Conservation (phyloP, 1,140 invertebrate species). For the Nomia melanderi region DNA sequence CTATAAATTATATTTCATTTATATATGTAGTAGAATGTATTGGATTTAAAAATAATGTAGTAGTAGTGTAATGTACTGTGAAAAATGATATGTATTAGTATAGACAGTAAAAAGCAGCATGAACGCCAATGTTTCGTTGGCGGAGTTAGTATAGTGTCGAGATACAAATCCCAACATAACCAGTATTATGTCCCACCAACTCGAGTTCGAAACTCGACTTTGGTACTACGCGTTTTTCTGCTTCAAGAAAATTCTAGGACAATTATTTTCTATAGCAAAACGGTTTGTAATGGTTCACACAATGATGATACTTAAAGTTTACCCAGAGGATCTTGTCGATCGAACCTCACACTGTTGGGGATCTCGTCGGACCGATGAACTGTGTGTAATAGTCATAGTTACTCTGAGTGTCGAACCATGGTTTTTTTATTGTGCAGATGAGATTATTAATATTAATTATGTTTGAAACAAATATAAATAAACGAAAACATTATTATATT, state of each 20-base stretch:
- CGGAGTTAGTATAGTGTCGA: neutral
- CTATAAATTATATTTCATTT: neutral
- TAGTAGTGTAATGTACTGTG: no score
- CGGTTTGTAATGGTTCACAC: conserved; percentile 61
- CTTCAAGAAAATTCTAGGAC: neutral
- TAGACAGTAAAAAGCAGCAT: fast-evolving
- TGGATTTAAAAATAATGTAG: neutral
- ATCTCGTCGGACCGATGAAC: conserved; percentile 61
- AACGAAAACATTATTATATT: no score
- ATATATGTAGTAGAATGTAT: neutral
- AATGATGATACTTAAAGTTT: conserved; percentile 70
- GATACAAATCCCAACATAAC: neutral
- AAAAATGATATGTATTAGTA: no score
- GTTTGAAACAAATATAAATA: no score
- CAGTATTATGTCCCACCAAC: no score
- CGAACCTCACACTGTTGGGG: conserved; percentile 59
- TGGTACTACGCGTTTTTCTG: neutral
- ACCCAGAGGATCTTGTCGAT: conserved; percentile 58
- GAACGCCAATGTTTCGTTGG: fast-evolving
- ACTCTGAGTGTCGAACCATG: conserved; percentile 73
- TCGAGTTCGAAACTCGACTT: conserved; percentile 21
- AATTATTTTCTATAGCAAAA: neutral
- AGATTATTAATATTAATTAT: no score
- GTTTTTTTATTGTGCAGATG: neutral
- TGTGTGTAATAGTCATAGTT: conserved; percentile 76